Conservation (phyloP, 2,113 vertebrate genomes). For the Takifugu flavidus region DNA sequence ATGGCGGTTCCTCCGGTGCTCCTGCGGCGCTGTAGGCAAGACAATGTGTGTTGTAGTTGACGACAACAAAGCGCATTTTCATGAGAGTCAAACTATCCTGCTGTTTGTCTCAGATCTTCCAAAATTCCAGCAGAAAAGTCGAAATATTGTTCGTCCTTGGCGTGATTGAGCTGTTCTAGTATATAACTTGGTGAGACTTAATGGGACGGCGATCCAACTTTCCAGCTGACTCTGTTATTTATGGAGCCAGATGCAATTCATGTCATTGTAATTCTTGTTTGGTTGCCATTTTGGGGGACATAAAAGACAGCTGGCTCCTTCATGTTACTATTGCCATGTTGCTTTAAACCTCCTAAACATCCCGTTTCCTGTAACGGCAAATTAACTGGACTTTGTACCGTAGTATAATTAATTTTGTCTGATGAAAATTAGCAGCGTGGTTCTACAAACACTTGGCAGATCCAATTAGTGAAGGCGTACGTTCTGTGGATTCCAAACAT, state of each 20-base stretch:
- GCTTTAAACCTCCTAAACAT: conserved; percentile 12
- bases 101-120: background rate
- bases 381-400: conserved; percentile 25
- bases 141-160: background rate
- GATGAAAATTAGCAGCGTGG: too few species aligned
- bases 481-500: too few species aligned
- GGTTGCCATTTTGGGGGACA: conserved; percentile 21
- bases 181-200: conserved; percentile 1
- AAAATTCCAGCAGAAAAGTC: background rate
- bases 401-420: conserved; percentile 34
- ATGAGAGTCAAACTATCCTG: conserved; percentile 18
- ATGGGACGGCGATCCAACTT: conserved; percentile 28
- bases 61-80: conserved; percentile 28
- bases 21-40: too few species aligned
- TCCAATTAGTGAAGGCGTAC: too few species aligned
- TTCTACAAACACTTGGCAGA: too few species aligned
- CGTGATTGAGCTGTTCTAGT: background rate
- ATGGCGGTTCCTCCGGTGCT: too few species aligned
- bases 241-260: conserved; percentile 18
- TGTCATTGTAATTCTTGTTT: background rate
- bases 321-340: conserved; percentile 21
- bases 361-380: conserved; percentile 16
- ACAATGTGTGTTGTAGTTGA: too few species aligned
- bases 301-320: conserved; percentile 20
- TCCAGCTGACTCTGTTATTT: conserved; percentile 13